Base-by-base conservation (phyloP, 2,888 invertebrate genomes). In the Nemotelus nigrinus region DNA sequence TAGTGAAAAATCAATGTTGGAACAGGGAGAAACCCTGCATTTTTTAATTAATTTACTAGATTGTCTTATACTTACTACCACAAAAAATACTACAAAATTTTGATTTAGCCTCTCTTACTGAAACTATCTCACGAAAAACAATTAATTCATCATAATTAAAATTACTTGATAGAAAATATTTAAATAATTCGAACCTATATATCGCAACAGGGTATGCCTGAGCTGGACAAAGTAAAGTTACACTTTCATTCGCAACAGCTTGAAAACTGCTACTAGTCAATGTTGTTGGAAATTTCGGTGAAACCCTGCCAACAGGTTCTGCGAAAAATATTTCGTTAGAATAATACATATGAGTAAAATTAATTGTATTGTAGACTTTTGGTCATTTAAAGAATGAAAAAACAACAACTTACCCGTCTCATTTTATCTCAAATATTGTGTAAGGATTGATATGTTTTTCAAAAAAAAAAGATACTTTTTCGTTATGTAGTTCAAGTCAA, bases 301-400 rank as follows among this genome's bases (percentile, higher is more conserved):
- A 90, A 80, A 93, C 92, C 86, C 92, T 92, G 88, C 93, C 93
- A 88, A 94, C 91, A 82, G 94, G 94, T 89, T 94, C 85, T 87
- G 86, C 81, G 84, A 84, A 25, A 25, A 25, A 25, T 25, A 43
- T 77, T 67, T 79, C 72, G 53, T 45, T 78, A 8, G 7, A 63
- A 57, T 39, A 25, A 7, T 71, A 7, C 53, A 48, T 4, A 2
- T 68, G 4, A 2, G 25, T 64, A 64, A 64, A 64, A 44, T 64
- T 5, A 43, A 64, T 64, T 0, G 2, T n/a, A n/a, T 68, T 68
- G 3, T 2, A 68, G 10, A 48, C 8, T 55, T 50, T 53, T 41
- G 3, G 39, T 71, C 25, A 71, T 67, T 67, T 25, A 68, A n/a
- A 6, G 7, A n/a, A 55, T 48, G 64, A 75, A 50, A 75, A 47